Evolutionary conservation across 2,888 invertebrate genomes (phyloP).

Genomic region (Drosophila mettleri): DNA sequence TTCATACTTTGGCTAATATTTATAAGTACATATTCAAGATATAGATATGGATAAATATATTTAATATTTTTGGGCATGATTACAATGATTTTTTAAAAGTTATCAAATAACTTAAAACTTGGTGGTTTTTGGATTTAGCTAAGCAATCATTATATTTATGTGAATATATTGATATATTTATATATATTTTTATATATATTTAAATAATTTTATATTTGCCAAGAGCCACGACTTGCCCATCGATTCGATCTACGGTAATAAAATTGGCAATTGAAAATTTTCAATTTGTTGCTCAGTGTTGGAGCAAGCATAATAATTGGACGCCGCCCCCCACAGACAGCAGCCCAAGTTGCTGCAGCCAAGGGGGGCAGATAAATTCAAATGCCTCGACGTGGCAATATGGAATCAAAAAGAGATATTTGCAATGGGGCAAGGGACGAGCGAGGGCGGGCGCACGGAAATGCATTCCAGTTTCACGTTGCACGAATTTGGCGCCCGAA

Average conservation of each 20-base stretch:
- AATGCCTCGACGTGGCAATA: conserved; percentile 45
- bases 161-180: too few species aligned
- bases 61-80: too few species aligned
- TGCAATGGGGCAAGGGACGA: not conserved
- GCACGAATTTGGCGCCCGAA: conserved; percentile 66
- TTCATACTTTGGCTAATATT: too few species aligned
- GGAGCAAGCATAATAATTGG: conserved; percentile 42
- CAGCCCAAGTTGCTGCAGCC: not conserved
- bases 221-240: not conserved
- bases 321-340: conserved; percentile 26
- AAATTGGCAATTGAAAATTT: not conserved
- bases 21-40: too few species aligned
- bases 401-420: conserved; percentile 42
- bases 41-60: too few species aligned
- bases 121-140: too few species aligned
- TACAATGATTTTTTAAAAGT: too few species aligned
- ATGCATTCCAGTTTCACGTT: conserved; percentile 26
- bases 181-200: too few species aligned
- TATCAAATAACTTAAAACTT: too few species aligned
- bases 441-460: not conserved
- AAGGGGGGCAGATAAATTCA: conserved; percentile 33
- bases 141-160: not conserved
- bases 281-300: conserved; percentile 6
- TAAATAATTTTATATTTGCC: not conserved
- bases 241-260: not conserved